Percentiles rank a stretch among this genome's conserved stretches.
These are phyloP conservation scores for Pelagia noctiluca DNA, from an alignment of 30 jellyfish, hydroid and myxozoan species.

Conservation along the genomic window DNA sequence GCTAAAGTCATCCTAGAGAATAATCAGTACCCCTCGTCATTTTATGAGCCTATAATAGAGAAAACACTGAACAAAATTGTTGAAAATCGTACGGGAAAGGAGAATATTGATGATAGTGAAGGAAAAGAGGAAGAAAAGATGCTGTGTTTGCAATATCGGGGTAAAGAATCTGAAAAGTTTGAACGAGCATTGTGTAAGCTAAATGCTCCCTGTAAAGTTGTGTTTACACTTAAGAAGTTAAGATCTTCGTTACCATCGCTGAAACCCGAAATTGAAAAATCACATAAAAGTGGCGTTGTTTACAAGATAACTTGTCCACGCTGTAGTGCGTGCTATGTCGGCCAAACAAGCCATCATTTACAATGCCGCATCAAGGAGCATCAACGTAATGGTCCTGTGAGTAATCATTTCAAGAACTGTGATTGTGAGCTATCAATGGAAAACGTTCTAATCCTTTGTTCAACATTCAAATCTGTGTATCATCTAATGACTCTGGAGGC, in stretches of 20 bases:
- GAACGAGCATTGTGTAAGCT: slow-evolving; percentile 1
- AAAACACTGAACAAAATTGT: neutral
- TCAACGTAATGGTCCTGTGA: neutral
- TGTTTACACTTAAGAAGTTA: slow-evolving; percentile 14
- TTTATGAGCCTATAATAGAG: slow-evolving; percentile 22
- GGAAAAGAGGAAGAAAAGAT: slow-evolving; percentile 39
- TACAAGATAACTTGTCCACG: slow-evolving; percentile 7
- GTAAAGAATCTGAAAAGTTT: slow-evolving; percentile 9
- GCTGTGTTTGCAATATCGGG: slow-evolving; percentile 19
- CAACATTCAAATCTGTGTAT: slow-evolving; percentile 17
- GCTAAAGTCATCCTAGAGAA: slow-evolving; percentile 35
- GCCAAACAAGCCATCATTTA: slow-evolving; percentile 35
- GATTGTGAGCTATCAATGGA: slow-evolving; percentile 13
- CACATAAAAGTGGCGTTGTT: slow-evolving; percentile 23
- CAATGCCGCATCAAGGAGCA: too few relatives aligned
- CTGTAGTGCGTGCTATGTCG: slow-evolving; percentile 30
- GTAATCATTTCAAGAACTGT: slow-evolving; percentile 11
- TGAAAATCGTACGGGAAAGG: neutral
- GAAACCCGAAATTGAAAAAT: slow-evolving; percentile 40
- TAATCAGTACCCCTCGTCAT: slow-evolving; percentile 29
- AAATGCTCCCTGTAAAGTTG: slow-evolving; percentile 35
- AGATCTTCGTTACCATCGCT: slow-evolving; percentile 29
- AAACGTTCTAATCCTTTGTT: slow-evolving; percentile 5
- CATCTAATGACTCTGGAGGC: slow-evolving; percentile 37
- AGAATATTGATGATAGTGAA: slow-evolving; percentile 5